A percentile compares a stretch with the other conserved stretches of the same genome.
Evolutionary conservation across 2,888 invertebrate species (phyloP).

Genomic region (Diaphora mendica): DNA sequence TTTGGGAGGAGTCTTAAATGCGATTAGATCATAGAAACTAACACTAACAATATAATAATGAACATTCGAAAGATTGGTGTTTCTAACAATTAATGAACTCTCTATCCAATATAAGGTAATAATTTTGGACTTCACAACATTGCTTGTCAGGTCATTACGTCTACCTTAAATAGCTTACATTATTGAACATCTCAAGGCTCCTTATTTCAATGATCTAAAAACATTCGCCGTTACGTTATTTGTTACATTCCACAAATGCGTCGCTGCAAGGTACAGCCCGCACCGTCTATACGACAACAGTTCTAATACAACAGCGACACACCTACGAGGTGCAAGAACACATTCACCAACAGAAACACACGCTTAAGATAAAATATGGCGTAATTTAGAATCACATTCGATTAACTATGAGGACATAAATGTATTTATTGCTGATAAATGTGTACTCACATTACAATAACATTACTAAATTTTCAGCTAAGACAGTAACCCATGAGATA

Average conservation of each 20-base stretch:
- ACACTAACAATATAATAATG: constrained; percentile 21
- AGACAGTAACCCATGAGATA: not conserved
- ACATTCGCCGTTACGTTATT: constrained; percentile 45
- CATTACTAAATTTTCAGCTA: not conserved
- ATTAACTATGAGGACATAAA: constrained; percentile 14
- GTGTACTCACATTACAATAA: constrained; percentile 6
- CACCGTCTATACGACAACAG: constrained; percentile 26
- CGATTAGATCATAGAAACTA: constrained; percentile 53
- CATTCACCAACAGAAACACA: constrained; percentile 16
- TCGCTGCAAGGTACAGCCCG: constrained; percentile 26
- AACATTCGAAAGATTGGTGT: constrained; percentile 33
- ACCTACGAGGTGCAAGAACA: constrained; percentile 8
- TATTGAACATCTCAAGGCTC: constrained; percentile 53
- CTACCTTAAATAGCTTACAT: constrained; percentile 39
- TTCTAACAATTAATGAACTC: constrained; percentile 35
- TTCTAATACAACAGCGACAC: constrained; percentile 4
- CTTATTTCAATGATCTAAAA: constrained; percentile 53
- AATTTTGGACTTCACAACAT: constrained; percentile 34
- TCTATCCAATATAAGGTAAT: constrained; percentile 29
- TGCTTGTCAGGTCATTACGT: constrained; percentile 42
- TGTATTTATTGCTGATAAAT: constrained; percentile 24
- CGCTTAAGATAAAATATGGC: constrained; percentile 18
- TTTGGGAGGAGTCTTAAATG: constrained; percentile 37
- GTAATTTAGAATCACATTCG: constrained; percentile 24
- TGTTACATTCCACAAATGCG: constrained; percentile 34